Evolutionary conservation across 2,797 vertebrate genomes (phyloP).

Genomic region (Sylvilagus floridanus): DNA sequence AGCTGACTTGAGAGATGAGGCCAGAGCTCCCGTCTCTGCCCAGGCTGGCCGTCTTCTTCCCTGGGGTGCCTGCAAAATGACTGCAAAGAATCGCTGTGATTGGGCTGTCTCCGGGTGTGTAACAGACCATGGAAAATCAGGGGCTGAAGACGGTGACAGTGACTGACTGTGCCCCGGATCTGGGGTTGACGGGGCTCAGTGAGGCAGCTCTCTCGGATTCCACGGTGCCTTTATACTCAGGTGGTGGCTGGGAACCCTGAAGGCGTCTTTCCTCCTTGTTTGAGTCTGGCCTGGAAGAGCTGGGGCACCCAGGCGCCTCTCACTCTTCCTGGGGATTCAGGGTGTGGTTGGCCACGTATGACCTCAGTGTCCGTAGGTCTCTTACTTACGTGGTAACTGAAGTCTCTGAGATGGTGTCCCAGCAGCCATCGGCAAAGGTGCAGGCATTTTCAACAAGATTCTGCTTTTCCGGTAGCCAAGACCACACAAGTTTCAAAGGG

Average conservation of each 20-base stretch:
- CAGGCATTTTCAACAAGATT: not conserved
- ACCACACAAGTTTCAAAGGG: not conserved
- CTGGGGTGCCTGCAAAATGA: rapidly evolving
- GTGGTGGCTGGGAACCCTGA: not conserved
- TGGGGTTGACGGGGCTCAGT: not conserved
- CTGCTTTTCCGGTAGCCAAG: not conserved
- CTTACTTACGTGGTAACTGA: not conserved
- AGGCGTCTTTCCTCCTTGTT: not conserved
- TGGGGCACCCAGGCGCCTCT: not conserved
- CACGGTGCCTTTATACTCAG: not conserved
- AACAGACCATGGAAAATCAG: not conserved
- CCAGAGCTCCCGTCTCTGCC: not conserved
- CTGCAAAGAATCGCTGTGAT: not conserved
- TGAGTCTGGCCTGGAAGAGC: not conserved
- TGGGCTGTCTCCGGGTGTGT: not conserved
- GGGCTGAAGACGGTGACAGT: not conserved
- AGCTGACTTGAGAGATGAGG: not conserved
- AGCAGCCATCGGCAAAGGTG: not conserved
- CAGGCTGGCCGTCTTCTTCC: too few relatives aligned
- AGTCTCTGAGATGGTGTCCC: not conserved
- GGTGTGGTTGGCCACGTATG: not conserved
- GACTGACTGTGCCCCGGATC: not conserved
- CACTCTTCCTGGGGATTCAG: not conserved
- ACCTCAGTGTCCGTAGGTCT: not conserved
- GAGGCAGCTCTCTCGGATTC: not conserved